Conservation (phyloP, 2,113 vertebrate genomes). For the Mystacornis crossleyi region DNA sequence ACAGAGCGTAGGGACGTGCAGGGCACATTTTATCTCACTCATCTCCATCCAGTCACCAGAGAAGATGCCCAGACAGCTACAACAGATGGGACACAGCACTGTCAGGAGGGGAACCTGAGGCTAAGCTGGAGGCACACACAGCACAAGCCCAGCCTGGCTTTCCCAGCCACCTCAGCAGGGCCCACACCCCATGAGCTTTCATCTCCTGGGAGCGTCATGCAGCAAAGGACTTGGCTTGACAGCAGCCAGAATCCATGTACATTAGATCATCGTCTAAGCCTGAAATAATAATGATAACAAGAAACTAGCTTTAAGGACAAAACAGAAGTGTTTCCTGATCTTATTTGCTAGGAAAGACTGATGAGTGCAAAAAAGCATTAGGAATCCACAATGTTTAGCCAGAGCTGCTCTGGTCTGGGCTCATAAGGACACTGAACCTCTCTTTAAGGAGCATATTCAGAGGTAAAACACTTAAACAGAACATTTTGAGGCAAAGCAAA, state of each 20-base stretch:
- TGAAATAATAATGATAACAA: not conserved
- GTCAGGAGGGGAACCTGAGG: not conserved
- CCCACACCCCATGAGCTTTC: not conserved
- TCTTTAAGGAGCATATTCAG: slow-evolving; percentile 16
- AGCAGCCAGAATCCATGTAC: not conserved
- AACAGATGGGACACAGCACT: not conserved
- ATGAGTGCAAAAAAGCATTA: not conserved
- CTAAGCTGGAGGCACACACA: not conserved
- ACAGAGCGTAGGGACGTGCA: not conserved
- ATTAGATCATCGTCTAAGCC: not conserved
- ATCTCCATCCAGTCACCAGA: not conserved
- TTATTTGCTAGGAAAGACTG: not conserved
- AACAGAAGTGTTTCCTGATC: not conserved
- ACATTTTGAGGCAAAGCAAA: slow-evolving; percentile 46
- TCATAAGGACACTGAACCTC: not conserved
- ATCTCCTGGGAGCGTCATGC: fast-evolving
- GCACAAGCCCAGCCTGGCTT: not conserved
- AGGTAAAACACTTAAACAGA: slow-evolving; percentile 31
- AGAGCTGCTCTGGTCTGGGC: not conserved
- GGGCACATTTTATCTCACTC: not conserved
- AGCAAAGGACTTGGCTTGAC: not conserved
- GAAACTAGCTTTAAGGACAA: not conserved
- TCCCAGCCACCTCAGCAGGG: not conserved
- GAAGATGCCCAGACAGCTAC: not conserved
- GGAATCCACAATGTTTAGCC: not conserved